Evolutionary conservation across 2,113 vertebrate species (phyloP).

Genomic region (Eurypyga helias): DNA sequence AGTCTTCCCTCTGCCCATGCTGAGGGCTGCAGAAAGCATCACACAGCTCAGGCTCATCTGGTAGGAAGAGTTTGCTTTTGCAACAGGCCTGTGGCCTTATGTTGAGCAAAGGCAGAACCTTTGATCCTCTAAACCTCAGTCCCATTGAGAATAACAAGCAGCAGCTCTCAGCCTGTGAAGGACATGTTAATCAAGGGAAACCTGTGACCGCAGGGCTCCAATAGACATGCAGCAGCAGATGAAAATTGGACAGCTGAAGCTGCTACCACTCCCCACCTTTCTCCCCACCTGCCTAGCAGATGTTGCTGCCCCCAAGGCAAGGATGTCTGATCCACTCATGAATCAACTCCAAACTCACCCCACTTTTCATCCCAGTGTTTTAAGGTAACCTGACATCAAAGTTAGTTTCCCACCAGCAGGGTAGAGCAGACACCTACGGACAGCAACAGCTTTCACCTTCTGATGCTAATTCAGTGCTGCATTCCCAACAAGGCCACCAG

Average conservation of each 20-base stretch:
- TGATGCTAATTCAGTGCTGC: neutral
- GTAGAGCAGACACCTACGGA: neutral
- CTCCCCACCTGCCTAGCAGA: neutral
- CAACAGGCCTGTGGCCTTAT: neutral
- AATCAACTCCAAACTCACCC: neutral
- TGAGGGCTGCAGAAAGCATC: neutral
- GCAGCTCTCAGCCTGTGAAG: neutral
- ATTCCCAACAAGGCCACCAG: fast-evolving
- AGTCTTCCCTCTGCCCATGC: neutral
- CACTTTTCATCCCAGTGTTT: fast-evolving
- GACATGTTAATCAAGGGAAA: neutral
- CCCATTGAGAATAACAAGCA: neutral
- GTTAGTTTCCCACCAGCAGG: neutral
- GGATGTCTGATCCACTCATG: neutral
- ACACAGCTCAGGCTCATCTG: neutral
- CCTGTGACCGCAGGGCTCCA: neutral
- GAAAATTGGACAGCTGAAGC: neutral
- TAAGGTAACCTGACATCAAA: neutral
- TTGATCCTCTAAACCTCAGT: neutral
- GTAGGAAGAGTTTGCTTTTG: neutral
- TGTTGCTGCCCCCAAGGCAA: neutral
- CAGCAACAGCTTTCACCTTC: neutral
- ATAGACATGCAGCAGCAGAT: neutral
- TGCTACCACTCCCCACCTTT: neutral
- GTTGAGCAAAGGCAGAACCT: neutral